Base-by-base conservation (phyloP, 1,140 invertebrate species). In the Berghia stephanieae region DNA sequence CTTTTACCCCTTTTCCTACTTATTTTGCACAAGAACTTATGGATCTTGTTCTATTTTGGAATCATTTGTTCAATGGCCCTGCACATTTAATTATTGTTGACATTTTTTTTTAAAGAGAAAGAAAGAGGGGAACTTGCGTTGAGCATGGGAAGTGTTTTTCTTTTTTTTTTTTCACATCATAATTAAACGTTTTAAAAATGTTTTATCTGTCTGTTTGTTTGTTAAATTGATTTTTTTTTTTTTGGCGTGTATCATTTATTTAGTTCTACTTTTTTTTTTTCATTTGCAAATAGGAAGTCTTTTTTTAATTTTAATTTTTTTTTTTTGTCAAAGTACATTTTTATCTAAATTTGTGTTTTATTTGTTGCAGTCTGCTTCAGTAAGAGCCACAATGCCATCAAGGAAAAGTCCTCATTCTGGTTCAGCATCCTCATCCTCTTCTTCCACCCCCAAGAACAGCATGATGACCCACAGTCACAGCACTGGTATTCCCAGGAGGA, bases 371-470 rank as follows among this genome's bases (percentile, higher is more conserved):
- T n/a, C n/a, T n/a, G n/a, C n/a, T n/a, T n/a, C n/a, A 66, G 81
- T 79, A n/a, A 60, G 86, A 55, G 81, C 84, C 40, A 83, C 86
- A 16, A 83, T 86, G 82, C 85, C 84, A 43, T 27, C 75, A 13
- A 83, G 86, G 74, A 87, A 87, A 78, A 80, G 74, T 75, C 40
- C 40, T 1, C 82, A 81, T 34, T 60, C 83, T 38, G 81, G 81
- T 77, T 81, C 83, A 49, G 79, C 83, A n/a, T 79, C 83, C 18
- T 81, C 84, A 38, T 80, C 83, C n/a, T 67, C 78, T 24, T 78
- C 83, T 27, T 78, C 82, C 60, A 81, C 83, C 44, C 79, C 81
- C 21, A 88, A 87, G 77, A 88, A 86, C 78, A 86, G 81, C 78
- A 81, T 83, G n/a, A 83, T 88, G 60, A 74, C 75, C 38, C 80